Conservation (phyloP, 2,888 invertebrate species). For the Dusona sp. region DNA sequence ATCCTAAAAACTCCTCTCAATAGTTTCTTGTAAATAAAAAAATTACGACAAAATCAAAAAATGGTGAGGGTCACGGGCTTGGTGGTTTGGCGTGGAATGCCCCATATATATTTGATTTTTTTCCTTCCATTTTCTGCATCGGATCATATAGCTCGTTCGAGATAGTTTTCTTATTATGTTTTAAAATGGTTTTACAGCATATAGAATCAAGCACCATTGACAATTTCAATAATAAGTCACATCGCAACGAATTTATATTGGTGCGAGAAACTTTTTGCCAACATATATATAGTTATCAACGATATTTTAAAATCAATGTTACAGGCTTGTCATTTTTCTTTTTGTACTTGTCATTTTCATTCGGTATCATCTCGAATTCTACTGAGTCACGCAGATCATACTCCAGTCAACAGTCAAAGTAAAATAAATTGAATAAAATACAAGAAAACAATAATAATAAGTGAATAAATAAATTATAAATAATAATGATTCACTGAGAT, state of each 20-base stretch:
- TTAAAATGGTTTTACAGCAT: background rate
- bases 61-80: too few species aligned
- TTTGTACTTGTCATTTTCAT: background rate
- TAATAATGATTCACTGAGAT: background rate
- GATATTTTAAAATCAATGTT: background rate
- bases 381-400: conserved; percentile 24
- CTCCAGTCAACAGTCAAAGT: conserved; percentile 21
- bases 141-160: background rate
- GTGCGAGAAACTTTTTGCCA: background rate
- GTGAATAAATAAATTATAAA: background rate
- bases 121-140: background rate
- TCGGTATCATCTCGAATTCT: background rate
- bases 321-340: background rate
- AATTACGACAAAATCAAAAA: too few species aligned
- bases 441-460: background rate
- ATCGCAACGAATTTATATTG: conserved; percentile 2
- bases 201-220: conserved; percentile 44
- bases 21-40: too few species aligned
- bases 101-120: conserved; percentile 5
- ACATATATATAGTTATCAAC: background rate
- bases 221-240: conserved; percentile 30
- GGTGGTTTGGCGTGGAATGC: too few species aligned
- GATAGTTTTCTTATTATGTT: conserved; percentile 12
- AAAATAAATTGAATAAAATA: background rate
- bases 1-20: too few species aligned